Conservation (phyloP, 2,113 vertebrate species). For the Trachemys scripta region DNA sequence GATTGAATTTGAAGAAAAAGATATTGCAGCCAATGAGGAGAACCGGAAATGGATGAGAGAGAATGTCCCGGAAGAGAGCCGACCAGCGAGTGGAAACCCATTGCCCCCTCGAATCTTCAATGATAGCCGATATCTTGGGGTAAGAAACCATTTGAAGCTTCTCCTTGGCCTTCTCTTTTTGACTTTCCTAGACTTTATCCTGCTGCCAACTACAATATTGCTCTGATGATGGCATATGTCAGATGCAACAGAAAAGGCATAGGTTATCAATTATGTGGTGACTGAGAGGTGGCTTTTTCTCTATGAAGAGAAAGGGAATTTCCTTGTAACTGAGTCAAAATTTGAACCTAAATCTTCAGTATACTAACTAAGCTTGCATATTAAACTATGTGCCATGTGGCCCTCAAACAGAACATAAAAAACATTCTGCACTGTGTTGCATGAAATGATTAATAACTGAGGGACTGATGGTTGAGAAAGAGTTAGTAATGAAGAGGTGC, state of each 20-base stretch:
- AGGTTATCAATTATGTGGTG: background rate
- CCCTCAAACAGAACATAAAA: background rate
- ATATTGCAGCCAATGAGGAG: conserved; percentile 93
- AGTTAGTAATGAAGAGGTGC: background rate
- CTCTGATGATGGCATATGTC: background rate
- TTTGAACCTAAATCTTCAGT: background rate
- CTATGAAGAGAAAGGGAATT: background rate
- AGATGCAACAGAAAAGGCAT: background rate
- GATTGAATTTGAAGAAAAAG: conserved; percentile 95
- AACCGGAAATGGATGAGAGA: conserved; percentile 98
- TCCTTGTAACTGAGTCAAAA: conserved; percentile 4
- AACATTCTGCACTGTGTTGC: background rate
- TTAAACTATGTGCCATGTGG: background rate
- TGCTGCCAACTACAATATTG: background rate
- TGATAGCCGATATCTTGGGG: conserved; percentile 93
- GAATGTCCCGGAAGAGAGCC: conserved; percentile 90
- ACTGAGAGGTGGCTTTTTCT: background rate
- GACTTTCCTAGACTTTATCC: accelerated
- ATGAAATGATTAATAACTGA: background rate
- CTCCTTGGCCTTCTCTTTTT: accelerated
- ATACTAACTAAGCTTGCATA: background rate
- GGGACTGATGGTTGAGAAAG: background rate
- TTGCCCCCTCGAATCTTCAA: conserved; percentile 97
- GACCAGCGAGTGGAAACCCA: conserved; percentile 90
- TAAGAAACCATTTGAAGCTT: conserved; percentile 58